Percentiles rank a stretch among this genome's conserved stretches.
Evolutionary conservation across 2,113 vertebrate species (phyloP).

Genomic region (Opisthocomus hoazin): DNA sequence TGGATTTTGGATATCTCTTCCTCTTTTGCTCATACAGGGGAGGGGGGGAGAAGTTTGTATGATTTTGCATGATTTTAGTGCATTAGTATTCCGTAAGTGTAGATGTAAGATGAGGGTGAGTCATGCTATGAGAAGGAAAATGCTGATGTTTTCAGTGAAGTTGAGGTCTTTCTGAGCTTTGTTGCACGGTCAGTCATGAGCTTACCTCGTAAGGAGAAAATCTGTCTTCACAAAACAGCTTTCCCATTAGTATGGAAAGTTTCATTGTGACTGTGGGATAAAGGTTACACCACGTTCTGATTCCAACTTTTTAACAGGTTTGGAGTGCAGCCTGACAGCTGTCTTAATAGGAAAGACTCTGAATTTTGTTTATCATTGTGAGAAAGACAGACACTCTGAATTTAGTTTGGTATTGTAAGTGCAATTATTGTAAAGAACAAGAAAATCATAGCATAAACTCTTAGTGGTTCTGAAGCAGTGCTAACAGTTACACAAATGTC

Average conservation of each 20-base stretch:
- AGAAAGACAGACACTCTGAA: background rate
- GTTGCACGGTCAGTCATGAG: background rate
- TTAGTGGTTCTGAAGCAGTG: background rate
- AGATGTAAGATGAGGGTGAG: background rate
- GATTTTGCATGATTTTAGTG: background rate
- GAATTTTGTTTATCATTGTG: background rate
- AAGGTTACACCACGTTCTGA: background rate
- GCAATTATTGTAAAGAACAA: background rate
- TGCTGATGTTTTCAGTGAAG: background rate
- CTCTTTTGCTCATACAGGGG: background rate
- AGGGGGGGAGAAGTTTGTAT: fast-evolving
- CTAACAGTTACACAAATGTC: background rate
- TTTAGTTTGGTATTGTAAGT: background rate
- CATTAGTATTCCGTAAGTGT: fast-evolving
- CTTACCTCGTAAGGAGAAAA: background rate
- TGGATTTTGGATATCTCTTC: background rate
- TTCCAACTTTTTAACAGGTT: background rate
- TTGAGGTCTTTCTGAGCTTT: background rate
- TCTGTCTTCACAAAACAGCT: background rate
- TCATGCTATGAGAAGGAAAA: background rate
- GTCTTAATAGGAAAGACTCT: background rate
- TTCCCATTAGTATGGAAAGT: background rate
- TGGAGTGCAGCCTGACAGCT: background rate
- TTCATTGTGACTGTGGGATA: background rate
- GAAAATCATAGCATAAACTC: background rate